These are phyloP conservation scores for Macaria notata DNA, from an alignment of 2,888 invertebrate genomes.

Conservation along the genomic window DNA sequence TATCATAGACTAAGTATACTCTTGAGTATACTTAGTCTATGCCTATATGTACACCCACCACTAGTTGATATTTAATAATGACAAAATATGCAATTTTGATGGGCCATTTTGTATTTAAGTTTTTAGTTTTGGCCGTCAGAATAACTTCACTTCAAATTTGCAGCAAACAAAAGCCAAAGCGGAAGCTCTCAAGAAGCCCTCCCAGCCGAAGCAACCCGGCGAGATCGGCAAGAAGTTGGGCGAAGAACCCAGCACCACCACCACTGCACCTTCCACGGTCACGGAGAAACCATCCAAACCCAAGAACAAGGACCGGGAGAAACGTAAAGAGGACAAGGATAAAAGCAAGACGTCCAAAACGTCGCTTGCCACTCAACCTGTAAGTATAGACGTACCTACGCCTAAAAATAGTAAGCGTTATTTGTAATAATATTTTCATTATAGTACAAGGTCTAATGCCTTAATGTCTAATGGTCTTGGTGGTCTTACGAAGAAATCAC, in stretches of 20 bases:
- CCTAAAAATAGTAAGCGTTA: no score
- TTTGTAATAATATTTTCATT: no score
- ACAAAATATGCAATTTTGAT: no score
- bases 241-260: constrained; percentile 48
- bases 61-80: no score
- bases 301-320: constrained; percentile 43
- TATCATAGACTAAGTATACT: no score
- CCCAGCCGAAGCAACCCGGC: constrained; percentile 57
- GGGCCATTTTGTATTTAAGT: no score
- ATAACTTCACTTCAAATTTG: background rate
- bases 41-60: no score
- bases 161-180: constrained; percentile 81
- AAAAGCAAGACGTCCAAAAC: constrained; percentile 47
- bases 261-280: constrained; percentile 34
- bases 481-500: no score
- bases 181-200: constrained; percentile 80
- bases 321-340: constrained; percentile 45
- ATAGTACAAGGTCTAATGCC: no score
- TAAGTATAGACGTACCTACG: constrained; percentile 30
- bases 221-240: constrained; percentile 51
- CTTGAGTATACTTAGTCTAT: no score
- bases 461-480: no score
- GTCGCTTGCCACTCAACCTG: constrained; percentile 41
- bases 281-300: constrained; percentile 51
- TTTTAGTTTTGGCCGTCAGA: no score